Conservation (phyloP, 2,113 vertebrate species). For the Okapia johnstoni region DNA sequence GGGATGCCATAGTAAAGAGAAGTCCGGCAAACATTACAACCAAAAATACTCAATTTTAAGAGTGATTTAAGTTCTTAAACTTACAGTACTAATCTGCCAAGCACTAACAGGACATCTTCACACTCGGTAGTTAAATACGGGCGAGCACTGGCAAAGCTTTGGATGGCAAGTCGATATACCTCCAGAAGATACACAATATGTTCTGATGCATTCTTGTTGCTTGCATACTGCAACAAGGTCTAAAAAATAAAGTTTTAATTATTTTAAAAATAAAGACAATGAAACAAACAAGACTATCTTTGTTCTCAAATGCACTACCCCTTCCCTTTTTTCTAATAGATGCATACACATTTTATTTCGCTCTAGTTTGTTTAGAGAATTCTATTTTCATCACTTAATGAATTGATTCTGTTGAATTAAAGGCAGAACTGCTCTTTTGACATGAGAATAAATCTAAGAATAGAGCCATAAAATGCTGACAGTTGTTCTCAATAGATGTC, state of each 20-base stretch:
- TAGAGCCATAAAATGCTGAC: background rate
- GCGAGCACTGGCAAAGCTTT: constrained; percentile 93
- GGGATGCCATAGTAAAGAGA: constrained; percentile 22
- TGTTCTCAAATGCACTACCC: background rate
- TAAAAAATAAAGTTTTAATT: constrained; percentile 77
- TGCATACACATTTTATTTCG: background rate
- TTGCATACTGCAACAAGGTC: constrained; percentile 95
- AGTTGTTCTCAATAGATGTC: background rate
- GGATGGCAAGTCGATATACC: constrained; percentile 96
- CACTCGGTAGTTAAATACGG: constrained; percentile 95
- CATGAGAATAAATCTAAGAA: background rate
- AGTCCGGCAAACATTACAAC: constrained; percentile 23
- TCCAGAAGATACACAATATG: constrained; percentile 92
- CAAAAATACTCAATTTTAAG: constrained; percentile 18
- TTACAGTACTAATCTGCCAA: constrained; percentile 97
- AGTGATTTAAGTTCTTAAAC: constrained; percentile 74
- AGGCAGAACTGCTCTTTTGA: background rate
- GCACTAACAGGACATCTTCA: constrained; percentile 93
- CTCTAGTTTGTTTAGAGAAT: background rate
- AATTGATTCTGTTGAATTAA: constrained; percentile 7
- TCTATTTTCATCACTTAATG: constrained; percentile 38
- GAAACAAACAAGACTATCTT: background rate
- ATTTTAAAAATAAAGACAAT: constrained; percentile 53
- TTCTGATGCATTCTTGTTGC: constrained; percentile 94
- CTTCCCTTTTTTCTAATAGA: background rate